phyloP scores from a whole-genome alignment of 2,888 invertebrate genomes.

The Aelia acuminata region DNA sequence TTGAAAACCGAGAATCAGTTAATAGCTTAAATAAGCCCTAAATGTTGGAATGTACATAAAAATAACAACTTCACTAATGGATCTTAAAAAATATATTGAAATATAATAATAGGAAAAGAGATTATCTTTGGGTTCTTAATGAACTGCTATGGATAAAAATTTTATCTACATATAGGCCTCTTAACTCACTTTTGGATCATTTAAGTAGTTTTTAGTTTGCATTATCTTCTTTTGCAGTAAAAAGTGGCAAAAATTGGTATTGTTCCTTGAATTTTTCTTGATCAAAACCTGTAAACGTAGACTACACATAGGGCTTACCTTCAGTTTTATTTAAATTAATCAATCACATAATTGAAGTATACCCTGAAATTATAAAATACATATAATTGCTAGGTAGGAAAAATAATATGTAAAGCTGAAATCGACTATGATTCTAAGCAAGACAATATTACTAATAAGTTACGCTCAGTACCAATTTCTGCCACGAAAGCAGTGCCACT shows the following conservation, averaged over 20 bases:
- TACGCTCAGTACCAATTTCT: not conserved
- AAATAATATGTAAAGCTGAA: not conserved
- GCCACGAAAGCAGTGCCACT: conserved; percentile 3
- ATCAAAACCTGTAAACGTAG: not conserved
- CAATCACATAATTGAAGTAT: not conserved
- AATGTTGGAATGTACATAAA: too few relatives aligned
- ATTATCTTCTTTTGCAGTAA: not conserved
- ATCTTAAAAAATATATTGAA: too few relatives aligned
- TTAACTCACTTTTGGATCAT: not conserved
- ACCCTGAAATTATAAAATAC: not conserved
- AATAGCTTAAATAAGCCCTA: too few relatives aligned
- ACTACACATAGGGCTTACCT: not conserved
- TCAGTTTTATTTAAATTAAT: not conserved
- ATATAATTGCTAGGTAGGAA: not conserved
- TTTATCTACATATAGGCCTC: not conserved
- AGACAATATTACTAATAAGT: not conserved
- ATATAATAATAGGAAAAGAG: not conserved
- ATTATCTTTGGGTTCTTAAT: too few relatives aligned
- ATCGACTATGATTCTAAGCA: not conserved
- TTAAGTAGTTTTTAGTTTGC: not conserved
- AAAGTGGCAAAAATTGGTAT: conserved; percentile 23
- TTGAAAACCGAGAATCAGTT: too few relatives aligned
- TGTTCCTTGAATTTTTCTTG: not conserved
- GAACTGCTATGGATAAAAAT: not conserved
- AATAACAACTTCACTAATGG: too few relatives aligned